Conservation (phyloP, 2,113 vertebrate species). For the Corydoras maculifer region DNA sequence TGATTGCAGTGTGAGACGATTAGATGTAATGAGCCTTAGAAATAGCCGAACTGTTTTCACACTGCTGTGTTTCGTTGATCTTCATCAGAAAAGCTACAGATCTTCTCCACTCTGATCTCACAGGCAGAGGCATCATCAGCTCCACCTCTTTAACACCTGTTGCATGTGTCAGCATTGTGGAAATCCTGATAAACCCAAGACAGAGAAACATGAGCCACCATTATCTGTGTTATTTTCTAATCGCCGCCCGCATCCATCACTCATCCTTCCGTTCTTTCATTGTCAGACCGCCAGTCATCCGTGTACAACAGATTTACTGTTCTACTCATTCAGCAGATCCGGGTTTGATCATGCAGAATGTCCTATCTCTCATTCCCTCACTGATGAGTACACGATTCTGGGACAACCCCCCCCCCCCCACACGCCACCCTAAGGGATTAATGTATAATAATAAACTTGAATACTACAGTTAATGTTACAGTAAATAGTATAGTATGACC, state of each 20-base stretch:
- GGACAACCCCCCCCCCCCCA: not conserved
- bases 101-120: too few species aligned
- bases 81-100: too few species aligned
- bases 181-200: slow-evolving; percentile 2
- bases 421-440: not conserved
- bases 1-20: too few species aligned
- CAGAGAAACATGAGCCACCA: not conserved
- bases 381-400: too few species aligned
- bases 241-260: slow-evolving; percentile 1
- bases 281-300: slow-evolving; percentile 13
- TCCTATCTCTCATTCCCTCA: slow-evolving; percentile 9
- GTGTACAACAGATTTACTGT: not conserved
- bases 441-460: not conserved
- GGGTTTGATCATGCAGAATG: not conserved
- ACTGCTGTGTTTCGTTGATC: too few species aligned
- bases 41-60: too few species aligned
- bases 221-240: slow-evolving; percentile 8
- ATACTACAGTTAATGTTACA: too few species aligned
- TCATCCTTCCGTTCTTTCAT: slow-evolving; percentile 21
- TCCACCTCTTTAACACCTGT: not conserved
- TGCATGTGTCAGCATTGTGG: slow-evolving; percentile 12
- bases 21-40: too few species aligned
- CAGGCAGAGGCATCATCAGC: not conserved
- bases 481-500: not conserved
- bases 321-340: slow-evolving; percentile 27